Evolutionary conservation across 2,113 vertebrate genomes (phyloP).

Genomic region (Tapirus terrestris): DNA sequence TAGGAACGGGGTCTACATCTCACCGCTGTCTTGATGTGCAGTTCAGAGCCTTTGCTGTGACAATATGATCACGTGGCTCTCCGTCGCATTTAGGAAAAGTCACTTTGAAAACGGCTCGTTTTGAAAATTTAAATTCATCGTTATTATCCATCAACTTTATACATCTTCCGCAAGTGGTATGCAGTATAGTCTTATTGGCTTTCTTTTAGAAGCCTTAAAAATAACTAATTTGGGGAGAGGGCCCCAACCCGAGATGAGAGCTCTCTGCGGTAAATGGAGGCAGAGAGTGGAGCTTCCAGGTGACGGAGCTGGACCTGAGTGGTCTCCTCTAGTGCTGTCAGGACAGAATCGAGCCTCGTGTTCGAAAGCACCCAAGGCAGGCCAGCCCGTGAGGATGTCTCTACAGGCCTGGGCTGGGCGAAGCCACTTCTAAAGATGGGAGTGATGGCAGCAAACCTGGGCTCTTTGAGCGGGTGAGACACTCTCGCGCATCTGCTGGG

Average conservation of each 20-base stretch:
- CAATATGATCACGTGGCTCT: too few species aligned
- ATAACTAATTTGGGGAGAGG: background rate
- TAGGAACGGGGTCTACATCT: rapidly evolving
- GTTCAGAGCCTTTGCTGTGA: background rate
- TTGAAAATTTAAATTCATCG: background rate
- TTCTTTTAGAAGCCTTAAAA: background rate
- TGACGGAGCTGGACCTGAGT: background rate
- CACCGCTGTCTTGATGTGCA: background rate
- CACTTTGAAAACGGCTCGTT: background rate
- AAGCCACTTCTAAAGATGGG: background rate
- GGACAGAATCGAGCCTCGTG: background rate
- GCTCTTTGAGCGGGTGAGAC: background rate
- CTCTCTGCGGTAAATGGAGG: background rate
- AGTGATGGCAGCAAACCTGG: background rate
- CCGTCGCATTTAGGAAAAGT: background rate
- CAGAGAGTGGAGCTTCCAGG: background rate
- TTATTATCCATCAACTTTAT: background rate
- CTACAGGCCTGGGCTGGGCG: too few species aligned
- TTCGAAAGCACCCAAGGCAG: background rate
- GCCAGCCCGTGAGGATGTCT: rapidly evolving
- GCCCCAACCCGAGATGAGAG: background rate
- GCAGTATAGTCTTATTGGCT: background rate
- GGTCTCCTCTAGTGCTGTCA: background rate
- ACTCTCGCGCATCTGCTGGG: background rate
- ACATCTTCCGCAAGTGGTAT: background rate